Evolutionary conservation across 1,140 invertebrate genomes (phyloP), one percentile per base, ranked within the genome.

Genomic region (Aphidius gifuensis): DNA sequence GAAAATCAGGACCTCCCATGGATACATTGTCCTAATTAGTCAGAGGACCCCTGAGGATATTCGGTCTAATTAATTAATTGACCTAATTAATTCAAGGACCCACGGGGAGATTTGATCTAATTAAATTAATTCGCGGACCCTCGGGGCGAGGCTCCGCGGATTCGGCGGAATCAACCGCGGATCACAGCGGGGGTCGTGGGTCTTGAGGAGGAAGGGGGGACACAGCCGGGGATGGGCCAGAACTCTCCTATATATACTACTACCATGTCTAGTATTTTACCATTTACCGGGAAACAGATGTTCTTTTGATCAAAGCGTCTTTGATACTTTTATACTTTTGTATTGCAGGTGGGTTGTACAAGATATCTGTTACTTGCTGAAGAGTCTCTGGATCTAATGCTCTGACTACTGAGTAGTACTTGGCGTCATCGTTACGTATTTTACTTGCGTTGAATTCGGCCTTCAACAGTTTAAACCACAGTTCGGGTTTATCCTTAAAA

Each of bases 391-490:
- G 6, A 6, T 66, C 58, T 0, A 71, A 44, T 16, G 65, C 55
- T 5, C 48, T 43, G 4, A 72, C 42, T 0, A 69, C 59, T 5
- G 60, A 9, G 42, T 62, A 9, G 54, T 60, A 71, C 56, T 70
- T 72, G 0, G 68, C 64, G 1, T 64, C 61, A 44, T 72, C 69
- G 1, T 38, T 44, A 0, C 53, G 64, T 1, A 73, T 69, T 1
- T 53, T 42, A 0, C 62, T 47, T 1, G 64, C 11, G 1, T 9
- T 3, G 56, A 76, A 73, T 42, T 69, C 64, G 0, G 68, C 64
- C 43, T 77, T 73, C 1, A 76, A 39, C 45, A 76, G 74, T 0
- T 59, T 50, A 44, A 76, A 74, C 74, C 74, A 77, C 9, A 77
- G 45, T 7, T n/a, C n/a, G n/a, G n/a, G n/a, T n/a, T n/a, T n/a